Evolutionary conservation across 2,113 vertebrate genomes (phyloP).

Genomic region (Plecturocebus donacophilus): DNA sequence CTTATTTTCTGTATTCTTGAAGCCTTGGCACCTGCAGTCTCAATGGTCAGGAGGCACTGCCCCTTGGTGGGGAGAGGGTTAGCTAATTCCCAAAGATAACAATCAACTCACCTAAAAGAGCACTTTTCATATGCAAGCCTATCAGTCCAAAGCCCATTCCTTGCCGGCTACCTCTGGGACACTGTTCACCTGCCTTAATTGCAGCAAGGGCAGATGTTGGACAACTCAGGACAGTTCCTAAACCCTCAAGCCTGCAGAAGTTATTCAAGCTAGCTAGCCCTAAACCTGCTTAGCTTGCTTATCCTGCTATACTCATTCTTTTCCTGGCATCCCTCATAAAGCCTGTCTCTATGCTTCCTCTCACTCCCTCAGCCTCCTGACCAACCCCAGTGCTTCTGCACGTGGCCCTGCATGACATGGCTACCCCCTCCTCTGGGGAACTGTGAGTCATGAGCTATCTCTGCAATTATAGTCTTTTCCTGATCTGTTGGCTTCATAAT

Average conservation of each 20-base stretch:
- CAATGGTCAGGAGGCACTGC: not conserved
- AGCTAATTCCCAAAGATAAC: not conserved
- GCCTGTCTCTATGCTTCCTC: fast-evolving
- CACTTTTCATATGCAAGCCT: not conserved
- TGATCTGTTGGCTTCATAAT: not conserved
- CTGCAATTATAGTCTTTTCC: not conserved
- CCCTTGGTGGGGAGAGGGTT: not conserved
- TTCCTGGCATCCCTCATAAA: not conserved
- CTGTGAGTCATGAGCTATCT: not conserved
- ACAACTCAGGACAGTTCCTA: not conserved
- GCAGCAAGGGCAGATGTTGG: not conserved
- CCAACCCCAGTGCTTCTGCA: not conserved
- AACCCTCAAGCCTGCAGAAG: not conserved
- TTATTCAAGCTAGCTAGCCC: not conserved
- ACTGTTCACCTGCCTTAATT: not conserved
- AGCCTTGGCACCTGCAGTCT: not conserved
- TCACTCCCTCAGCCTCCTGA: not conserved
- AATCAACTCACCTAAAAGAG: not conserved
- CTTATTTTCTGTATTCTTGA: not conserved
- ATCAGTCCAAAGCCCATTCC: not conserved
- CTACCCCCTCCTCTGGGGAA: not conserved
- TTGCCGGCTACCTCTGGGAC: not conserved
- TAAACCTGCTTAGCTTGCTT: not conserved
- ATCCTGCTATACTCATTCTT: not conserved
- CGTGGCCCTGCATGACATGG: not conserved